Evolutionary conservation across 2,797 vertebrate genomes (phyloP), one percentile per base, ranked within the genome.

Genomic region (Threskiornis aethiopicus): DNA sequence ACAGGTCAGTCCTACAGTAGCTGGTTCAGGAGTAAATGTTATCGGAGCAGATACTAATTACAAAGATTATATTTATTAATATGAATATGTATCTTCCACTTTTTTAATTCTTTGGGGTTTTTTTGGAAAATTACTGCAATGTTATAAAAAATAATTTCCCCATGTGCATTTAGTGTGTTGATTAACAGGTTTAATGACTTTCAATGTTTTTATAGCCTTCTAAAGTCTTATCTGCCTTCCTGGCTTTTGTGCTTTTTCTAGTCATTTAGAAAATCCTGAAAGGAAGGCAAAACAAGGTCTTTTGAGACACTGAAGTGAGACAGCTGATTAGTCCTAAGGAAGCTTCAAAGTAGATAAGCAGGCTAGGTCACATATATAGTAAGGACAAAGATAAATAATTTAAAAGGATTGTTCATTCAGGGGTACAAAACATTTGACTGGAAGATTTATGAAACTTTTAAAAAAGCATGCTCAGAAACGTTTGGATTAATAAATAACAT

Each of bases 201-300:
- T 46, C 69, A 69, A 6, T 95, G 91, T 90, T 96, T 95, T 94
- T n/a, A 35, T 95, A 93, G 83, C 39, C 25, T 95, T 92, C 72
- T 70, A 59, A 82, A 80, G 6, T 66, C 94, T 96, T 96, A 97
- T 96, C 96, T 91, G 33, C 62, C 58, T 96, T 96, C 87, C 93
- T 83, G 79, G 19, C n/a, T 96, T 95, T 92, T 92, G 46, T 91
- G 19, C 3, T 78, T 77, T 81, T 87, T 85, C 61, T 92, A 72
- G n/a, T 67, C 5, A 75, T 61, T 83, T 90, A 90, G 44, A 90
- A 89, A 85, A 75, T 78, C 29, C 46, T 9, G 2, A 95, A 91
- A 90, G 85, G 49, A 94, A 95, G 89, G 88, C 72, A 96, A 93
- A 97, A 95, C 79, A 96, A 72, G 65, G 11, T 35, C 25, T 69